phyloP scores from a whole-genome alignment of 2,113 vertebrate species.

The Raja brachyura region DNA sequence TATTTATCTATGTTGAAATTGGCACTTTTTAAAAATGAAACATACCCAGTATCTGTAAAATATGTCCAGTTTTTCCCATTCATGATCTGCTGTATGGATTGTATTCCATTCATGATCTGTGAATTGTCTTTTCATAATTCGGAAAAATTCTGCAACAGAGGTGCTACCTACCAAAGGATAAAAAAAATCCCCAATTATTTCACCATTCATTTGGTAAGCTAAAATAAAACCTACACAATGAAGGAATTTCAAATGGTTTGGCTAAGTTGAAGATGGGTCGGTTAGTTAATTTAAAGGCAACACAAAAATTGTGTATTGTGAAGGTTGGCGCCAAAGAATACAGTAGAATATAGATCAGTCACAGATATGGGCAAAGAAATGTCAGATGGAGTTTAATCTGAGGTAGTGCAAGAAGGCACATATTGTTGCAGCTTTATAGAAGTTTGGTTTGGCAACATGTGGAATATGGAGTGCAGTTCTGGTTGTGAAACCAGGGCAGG shows the following conservation, averaged over 20 bases:
- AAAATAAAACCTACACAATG: constrained; percentile 2
- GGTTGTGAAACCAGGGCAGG: no score
- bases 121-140: constrained; percentile 91
- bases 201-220: constrained; percentile 41
- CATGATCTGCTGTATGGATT: constrained; percentile 69
- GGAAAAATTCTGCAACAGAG: constrained; percentile 84
- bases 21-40: constrained; percentile 27
- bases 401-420: no score
- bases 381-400: no score
- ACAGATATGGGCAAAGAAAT: no score
- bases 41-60: constrained; percentile 97
- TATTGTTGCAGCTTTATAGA: no score
- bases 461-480: no score
- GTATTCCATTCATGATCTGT: constrained; percentile 79
- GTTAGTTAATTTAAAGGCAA: no score
- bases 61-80: constrained; percentile 76
- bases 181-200: constrained; percentile 13
- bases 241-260: not conserved
- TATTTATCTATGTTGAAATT: not conserved
- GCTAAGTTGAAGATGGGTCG: no score
- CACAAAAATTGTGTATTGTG: no score
- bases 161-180: constrained; percentile 68
- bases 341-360: no score
- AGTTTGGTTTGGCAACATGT: no score
- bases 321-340: no score